Evolutionary conservation across 1,140 invertebrate species (phyloP).

Genomic region (Drosophila lowei): DNA sequence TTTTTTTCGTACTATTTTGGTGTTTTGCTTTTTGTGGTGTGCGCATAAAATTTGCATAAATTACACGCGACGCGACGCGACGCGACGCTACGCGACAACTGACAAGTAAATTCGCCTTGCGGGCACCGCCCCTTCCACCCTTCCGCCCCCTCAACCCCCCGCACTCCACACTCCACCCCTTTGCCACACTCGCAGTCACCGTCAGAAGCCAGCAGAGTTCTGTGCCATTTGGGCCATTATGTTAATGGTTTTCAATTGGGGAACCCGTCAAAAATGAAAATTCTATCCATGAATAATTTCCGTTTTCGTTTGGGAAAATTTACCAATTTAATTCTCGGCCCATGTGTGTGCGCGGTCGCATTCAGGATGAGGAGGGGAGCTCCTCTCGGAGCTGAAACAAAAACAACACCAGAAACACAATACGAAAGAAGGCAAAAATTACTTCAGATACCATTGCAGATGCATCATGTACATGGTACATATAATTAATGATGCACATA

Average conservation of each 20-base stretch:
- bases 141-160: neutral
- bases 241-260: constrained; percentile 73
- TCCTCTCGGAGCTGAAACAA: too few relatives aligned
- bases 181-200: constrained; percentile 22
- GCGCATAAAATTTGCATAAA: constrained; percentile 78
- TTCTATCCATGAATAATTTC: constrained; percentile 28
- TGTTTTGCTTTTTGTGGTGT: constrained; percentile 55
- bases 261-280: constrained; percentile 42
- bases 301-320: constrained; percentile 13
- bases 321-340: constrained; percentile 17
- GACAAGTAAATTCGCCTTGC: constrained; percentile 51
- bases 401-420: too few relatives aligned
- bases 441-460: too few relatives aligned
- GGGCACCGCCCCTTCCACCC: constrained; percentile 11
- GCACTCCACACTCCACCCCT: neutral
- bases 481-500: too few relatives aligned
- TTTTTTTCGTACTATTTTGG: constrained; percentile 7
- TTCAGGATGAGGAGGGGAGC: too few relatives aligned
- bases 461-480: too few relatives aligned
- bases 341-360: too few relatives aligned
- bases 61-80: constrained; percentile 44
- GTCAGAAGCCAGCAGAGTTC: constrained; percentile 20
- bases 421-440: too few relatives aligned
- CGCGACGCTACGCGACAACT: too few relatives aligned
- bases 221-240: constrained; percentile 57